These are phyloP conservation scores for Cromileptes altivelis DNA, from an alignment of 2,113 vertebrate genomes.

Conservation along the genomic window DNA sequence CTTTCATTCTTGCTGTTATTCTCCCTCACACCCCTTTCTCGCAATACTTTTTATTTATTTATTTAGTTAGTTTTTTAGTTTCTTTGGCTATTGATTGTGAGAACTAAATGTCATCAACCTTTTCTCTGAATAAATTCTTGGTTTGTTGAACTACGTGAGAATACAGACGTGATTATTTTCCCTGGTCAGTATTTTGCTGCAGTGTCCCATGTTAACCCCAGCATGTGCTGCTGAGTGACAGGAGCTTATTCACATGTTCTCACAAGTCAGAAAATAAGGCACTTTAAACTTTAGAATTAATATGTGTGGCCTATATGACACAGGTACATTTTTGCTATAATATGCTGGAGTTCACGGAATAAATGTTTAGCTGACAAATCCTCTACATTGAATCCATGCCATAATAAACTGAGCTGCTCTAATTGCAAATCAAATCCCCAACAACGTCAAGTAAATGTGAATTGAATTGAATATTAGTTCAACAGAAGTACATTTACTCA, in stretches of 20 bases:
- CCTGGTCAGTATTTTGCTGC: background rate
- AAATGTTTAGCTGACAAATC: no score
- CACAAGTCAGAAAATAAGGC: background rate
- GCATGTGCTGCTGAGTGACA: background rate
- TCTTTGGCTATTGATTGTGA: background rate
- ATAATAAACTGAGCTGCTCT: no score
- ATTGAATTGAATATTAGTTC: no score
- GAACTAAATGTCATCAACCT: background rate
- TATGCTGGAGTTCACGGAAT: no score
- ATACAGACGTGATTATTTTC: background rate
- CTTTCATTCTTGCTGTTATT: constrained; percentile 28
- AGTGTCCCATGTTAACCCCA: no score
- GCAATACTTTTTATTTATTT: background rate
- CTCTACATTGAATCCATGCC: no score
- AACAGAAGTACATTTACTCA: no score
- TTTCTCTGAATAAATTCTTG: background rate
- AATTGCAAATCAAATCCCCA: no score
- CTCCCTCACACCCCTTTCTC: background rate
- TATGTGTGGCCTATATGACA: background rate
- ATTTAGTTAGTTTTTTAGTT: background rate
- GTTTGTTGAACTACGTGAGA: background rate
- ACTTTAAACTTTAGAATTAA: background rate
- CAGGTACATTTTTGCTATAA: no score
- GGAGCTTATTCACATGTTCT: background rate
- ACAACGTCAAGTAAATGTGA: no score